Percentiles rank a stretch among this genome's conserved stretches.
These are phyloP conservation scores for Ennomos fuscantarius DNA, from an alignment of 2,888 invertebrate species.

Conservation along the genomic window DNA sequence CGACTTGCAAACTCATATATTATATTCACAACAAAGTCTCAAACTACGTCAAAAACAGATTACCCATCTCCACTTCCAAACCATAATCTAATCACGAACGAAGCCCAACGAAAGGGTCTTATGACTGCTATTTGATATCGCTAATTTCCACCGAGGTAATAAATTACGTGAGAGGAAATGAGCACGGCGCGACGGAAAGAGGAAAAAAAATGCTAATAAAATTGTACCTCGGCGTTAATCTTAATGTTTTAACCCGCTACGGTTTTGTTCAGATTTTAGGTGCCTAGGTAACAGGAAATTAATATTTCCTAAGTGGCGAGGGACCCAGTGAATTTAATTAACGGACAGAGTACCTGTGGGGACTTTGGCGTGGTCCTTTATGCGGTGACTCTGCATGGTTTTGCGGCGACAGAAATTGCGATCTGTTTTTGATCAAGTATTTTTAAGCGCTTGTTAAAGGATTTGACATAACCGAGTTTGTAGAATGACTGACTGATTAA, in stretches of 20 bases:
- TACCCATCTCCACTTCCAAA: slow-evolving; percentile 32
- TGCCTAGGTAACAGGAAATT: slow-evolving; percentile 50
- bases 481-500: too few species aligned
- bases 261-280: slow-evolving; percentile 68
- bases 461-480: too few species aligned
- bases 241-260: slow-evolving; percentile 73
- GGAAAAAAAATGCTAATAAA: slow-evolving; percentile 82
- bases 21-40: background rate
- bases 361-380: slow-evolving; percentile 43
- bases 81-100: slow-evolving; percentile 59
- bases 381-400: slow-evolving; percentile 30
- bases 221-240: slow-evolving; percentile 76
- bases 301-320: slow-evolving; percentile 57
- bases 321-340: slow-evolving; percentile 56
- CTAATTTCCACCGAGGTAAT: slow-evolving; percentile 74
- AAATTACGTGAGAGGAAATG: slow-evolving; percentile 79
- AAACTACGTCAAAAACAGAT: slow-evolving; percentile 11
- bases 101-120: slow-evolving; percentile 61
- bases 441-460: slow-evolving; percentile 2
- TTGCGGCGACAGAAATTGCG: slow-evolving; percentile 23
- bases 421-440: slow-evolving; percentile 17
- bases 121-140: slow-evolving; percentile 72
- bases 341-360: slow-evolving; percentile 47
- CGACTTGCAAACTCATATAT: too few species aligned
- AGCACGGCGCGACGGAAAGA: slow-evolving; percentile 73